Base-by-base conservation (phyloP, 2,797 vertebrate genomes). In the Phoxinus dragarum region DNA sequence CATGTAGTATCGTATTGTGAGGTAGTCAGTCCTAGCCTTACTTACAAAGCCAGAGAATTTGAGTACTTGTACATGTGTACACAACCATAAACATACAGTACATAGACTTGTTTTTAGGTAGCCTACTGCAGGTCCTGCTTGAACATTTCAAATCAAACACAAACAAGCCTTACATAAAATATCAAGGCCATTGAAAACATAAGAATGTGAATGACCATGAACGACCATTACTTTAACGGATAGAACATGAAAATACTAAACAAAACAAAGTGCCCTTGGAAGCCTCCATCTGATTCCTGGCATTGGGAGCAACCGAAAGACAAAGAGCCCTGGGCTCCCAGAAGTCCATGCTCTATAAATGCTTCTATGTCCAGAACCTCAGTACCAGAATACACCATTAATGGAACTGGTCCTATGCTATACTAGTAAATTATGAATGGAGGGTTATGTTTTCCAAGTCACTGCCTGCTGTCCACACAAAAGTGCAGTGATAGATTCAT, bases 391-490 rank as follows among this genome's bases (percentile, higher is more conserved):
- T 88, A 91, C 90, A 92, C 93, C 92, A 90, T 94, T 95, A 94
- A 94, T 92, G 92, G 93, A 93, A 61, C 59, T 88, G 89, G 88
- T 84, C 91, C 86, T 92, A 92, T 93, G 92, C 93, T 91, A 90
- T 91, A 69, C 91, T 93, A 80, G 90, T 96, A 91, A 95, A 95
- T 96, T 94, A 96, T 96, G 92, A 90, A 95, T 95, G 93, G 89
- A 89, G 91, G 90, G 91, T 92, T 91, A 92, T 93, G 93, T 94
- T 94, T 94, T 93, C 91, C 90, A 91, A 90, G 90, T 82, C 88
- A 80, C 72, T 90, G 89, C 89, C 91, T 77, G 91, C 89, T 91
- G 82, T 68, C 64, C 91, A 93, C 94, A 93, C 92, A 93, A 92
- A 85, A 86, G 74, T 77, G 78, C 81, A 84, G 80, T 71, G 87